Base-by-base conservation (phyloP, 2,113 vertebrate species). In the Hymenochirus boettgeri region DNA sequence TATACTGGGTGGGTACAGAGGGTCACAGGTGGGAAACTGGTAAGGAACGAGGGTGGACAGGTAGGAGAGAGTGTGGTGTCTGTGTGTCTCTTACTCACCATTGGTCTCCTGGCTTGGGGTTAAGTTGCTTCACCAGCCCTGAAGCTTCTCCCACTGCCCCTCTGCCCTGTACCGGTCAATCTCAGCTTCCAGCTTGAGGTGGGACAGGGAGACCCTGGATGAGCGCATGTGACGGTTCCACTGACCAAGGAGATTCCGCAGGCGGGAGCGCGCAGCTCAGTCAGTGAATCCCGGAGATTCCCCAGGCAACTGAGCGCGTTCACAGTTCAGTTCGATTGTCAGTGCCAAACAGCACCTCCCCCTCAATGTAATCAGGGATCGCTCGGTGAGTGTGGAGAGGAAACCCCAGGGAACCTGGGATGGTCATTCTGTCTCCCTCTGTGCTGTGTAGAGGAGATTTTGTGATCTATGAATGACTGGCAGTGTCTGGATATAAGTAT, bases 151-250 rank as follows among this genome's bases (percentile, higher is more conserved):
- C 88, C 86, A 89, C 3, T 78, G 83, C 60, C 88, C 79, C 69
- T 87, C 86, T 2, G 81, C 77, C 56, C 88, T 80, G 75, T 80
- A 86, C 66, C 84, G 82, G 73, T 89, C 88, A 27, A 89, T 75
- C 76, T 89, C 81, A 63, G 66, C 76, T 46, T 86, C 85, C 66
- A 82, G 70, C 79, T 86, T 89, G 82, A 86, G 81, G 74, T 84
- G 80, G 29, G 84, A 72, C 65, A 83, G 70, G 9, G 72, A 73
- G 27, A 77, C 70, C 75, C 75, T 81, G 31, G 85, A 78, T 76
- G 86, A 3, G 47, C 72, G 65, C 74, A 42, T 33, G 31, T n/a
- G n/a, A n/a, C n/a, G n/a, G n/a, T n/a, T 3, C 31, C 31, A 10
- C 31, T 33, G 8, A 33, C 7, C 3, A 7, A 7, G 31, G 31